phyloP scores from a whole-genome alignment of 2,113 vertebrate species.

The Channa maculata region DNA sequence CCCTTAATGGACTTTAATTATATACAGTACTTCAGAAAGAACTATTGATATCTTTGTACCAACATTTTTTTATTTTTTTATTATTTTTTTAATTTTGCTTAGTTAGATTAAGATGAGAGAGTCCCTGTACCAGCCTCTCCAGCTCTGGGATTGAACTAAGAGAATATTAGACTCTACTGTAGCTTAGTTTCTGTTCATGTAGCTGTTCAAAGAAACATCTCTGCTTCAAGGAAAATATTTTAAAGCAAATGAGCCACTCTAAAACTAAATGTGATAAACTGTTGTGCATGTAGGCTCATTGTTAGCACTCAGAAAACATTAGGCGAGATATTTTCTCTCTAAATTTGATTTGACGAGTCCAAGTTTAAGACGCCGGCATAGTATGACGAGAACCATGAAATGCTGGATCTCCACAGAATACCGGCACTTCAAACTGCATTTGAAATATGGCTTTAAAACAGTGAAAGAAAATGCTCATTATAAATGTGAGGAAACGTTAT shows the following conservation, averaged over 20 bases:
- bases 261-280: slow-evolving; percentile 57
- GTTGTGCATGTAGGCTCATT: slow-evolving; percentile 52
- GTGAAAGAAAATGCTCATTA: slow-evolving; percentile 62
- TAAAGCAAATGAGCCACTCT: slow-evolving; percentile 41
- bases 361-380: slow-evolving; percentile 22
- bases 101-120: slow-evolving; percentile 52
- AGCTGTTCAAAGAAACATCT: slow-evolving; percentile 38
- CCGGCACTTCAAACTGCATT: slow-evolving; percentile 75
- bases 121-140: slow-evolving; percentile 39
- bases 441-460: slow-evolving; percentile 64
- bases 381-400: slow-evolving; percentile 40
- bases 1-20: slow-evolving; percentile 29
- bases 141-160: slow-evolving; percentile 37
- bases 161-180: slow-evolving; percentile 48
- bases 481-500: slow-evolving; percentile 71
- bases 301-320: slow-evolving; percentile 48
- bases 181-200: slow-evolving; percentile 32
- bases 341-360: slow-evolving; percentile 51
- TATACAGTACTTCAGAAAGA: slow-evolving; percentile 33
- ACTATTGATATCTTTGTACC: slow-evolving; percentile 50
- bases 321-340: slow-evolving; percentile 23
- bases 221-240: slow-evolving; percentile 48
- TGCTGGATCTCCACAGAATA: slow-evolving; percentile 29
- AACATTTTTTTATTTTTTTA: slow-evolving; percentile 29
- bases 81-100: slow-evolving; percentile 28